Evolutionary conservation across 2,797 vertebrate species (phyloP).

Genomic region (Pipistrellus nathusii): DNA sequence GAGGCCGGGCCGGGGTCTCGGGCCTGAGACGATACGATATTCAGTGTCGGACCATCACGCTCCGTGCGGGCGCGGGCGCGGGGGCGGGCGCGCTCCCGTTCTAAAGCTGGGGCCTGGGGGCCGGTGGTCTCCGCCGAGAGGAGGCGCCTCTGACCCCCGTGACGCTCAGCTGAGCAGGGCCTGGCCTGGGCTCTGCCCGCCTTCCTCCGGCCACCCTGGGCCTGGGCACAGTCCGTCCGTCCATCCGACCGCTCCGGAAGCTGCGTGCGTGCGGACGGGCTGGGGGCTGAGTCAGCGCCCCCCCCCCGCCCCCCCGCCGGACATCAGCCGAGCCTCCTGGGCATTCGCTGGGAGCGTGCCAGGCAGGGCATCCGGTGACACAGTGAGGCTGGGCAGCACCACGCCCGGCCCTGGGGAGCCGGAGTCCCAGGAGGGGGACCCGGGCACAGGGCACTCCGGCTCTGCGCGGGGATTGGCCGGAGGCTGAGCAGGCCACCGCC

Average conservation of each 20-base stretch:
- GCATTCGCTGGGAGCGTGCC: not conserved
- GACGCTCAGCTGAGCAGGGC: not conserved
- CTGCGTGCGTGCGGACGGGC: no score
- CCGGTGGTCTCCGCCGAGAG: not conserved
- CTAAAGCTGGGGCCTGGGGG: not conserved
- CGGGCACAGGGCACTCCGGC: not conserved
- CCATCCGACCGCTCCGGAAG: not conserved
- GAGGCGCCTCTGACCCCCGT: not conserved
- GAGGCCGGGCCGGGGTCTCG: not conserved
- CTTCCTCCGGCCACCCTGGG: accelerated
- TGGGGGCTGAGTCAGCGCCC: no score
- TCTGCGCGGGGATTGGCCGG: accelerated
- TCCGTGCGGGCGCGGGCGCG: no score
- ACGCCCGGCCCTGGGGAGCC: not conserved
- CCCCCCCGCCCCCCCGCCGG: not conserved
- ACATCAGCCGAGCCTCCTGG: not conserved
- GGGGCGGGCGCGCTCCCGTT: not conserved
- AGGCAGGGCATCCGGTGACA: not conserved
- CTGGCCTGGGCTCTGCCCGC: accelerated
- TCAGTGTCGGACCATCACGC: no score
- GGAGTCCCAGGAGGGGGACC: accelerated
- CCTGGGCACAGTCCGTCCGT: no score
- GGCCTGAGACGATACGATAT: no score
- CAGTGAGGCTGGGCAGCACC: not conserved
- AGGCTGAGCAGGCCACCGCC: not conserved